A percentile compares a stretch with the other conserved stretches of the same genome.
These are phyloP conservation scores for Leptinotarsa undecemlineata DNA, from an alignment of 1,140 invertebrate genomes.

Conservation along the genomic window DNA sequence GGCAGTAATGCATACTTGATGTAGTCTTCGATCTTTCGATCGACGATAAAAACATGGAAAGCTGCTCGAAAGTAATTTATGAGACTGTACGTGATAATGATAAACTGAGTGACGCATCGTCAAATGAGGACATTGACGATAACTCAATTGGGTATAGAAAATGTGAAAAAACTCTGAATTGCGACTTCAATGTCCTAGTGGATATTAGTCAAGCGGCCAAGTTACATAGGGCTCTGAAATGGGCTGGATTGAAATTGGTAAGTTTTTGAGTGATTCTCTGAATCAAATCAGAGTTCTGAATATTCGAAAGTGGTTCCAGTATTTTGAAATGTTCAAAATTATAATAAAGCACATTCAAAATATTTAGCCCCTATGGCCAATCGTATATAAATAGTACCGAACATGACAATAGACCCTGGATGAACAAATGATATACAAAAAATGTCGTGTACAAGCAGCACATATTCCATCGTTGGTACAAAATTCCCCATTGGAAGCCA, in stretches of 20 bases:
- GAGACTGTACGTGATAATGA: background rate
- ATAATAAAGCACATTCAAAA: too few species aligned
- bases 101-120: background rate
- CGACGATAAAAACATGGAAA: slow-evolving; percentile 12
- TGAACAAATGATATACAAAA: too few species aligned
- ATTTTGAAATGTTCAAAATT: too few species aligned
- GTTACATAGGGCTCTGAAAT: slow-evolving; percentile 47
- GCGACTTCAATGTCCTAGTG: slow-evolving; percentile 40
- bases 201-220: slow-evolving; percentile 42
- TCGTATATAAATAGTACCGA: too few species aligned
- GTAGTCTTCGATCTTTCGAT: background rate
- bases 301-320: too few species aligned
- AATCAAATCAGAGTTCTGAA: too few species aligned
- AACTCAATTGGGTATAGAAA: background rate
- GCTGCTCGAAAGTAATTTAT: slow-evolving; percentile 1
- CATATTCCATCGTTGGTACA: too few species aligned
- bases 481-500: too few species aligned
- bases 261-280: slow-evolving; percentile 21
- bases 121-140: background rate
- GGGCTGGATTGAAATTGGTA: slow-evolving; percentile 49
- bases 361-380: too few species aligned
- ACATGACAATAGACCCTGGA: too few species aligned
- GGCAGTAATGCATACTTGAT: background rate
- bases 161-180: background rate
- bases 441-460: too few species aligned